A percentile compares a stretch with the other conserved stretches of the same genome.
Evolutionary conservation across 2,888 invertebrate species (phyloP).

Genomic region (Capitulum mitella): DNA sequence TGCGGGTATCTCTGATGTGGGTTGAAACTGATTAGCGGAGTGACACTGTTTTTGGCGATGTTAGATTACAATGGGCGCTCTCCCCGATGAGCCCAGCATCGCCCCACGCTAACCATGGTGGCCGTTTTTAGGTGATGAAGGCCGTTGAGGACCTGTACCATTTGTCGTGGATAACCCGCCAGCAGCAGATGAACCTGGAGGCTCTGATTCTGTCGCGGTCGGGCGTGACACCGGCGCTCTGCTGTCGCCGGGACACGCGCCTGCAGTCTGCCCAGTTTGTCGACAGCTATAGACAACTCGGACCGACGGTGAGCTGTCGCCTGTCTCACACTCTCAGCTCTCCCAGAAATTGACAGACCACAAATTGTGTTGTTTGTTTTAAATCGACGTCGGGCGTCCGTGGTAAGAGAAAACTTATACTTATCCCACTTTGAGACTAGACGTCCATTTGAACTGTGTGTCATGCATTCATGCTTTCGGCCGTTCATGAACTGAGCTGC

Average conservation of each 20-base stretch:
- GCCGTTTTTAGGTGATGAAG: constrained; percentile 46
- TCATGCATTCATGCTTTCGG: no score
- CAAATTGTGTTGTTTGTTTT: no score
- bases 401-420: no score
- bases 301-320: constrained; percentile 60
- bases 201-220: constrained; percentile 64
- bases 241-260: constrained; percentile 62
- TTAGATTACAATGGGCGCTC: background rate
- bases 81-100: background rate
- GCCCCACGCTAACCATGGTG: background rate
- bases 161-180: constrained; percentile 78
- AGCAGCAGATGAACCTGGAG: constrained; percentile 73
- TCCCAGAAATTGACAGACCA: no score
- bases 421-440: no score
- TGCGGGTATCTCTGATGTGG: background rate
- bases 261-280: constrained; percentile 60
- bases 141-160: constrained; percentile 57
- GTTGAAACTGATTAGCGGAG: background rate
- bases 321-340: no score
- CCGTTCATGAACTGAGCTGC: no score
- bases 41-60: background rate
- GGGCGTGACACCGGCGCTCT: constrained; percentile 66
- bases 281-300: constrained; percentile 73
- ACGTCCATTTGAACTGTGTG: no score
- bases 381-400: no score